Evolutionary conservation across 2,113 vertebrate genomes (phyloP), one percentile per base, ranked within the genome.

Genomic region (Protobothrops flavoviridis): DNA sequence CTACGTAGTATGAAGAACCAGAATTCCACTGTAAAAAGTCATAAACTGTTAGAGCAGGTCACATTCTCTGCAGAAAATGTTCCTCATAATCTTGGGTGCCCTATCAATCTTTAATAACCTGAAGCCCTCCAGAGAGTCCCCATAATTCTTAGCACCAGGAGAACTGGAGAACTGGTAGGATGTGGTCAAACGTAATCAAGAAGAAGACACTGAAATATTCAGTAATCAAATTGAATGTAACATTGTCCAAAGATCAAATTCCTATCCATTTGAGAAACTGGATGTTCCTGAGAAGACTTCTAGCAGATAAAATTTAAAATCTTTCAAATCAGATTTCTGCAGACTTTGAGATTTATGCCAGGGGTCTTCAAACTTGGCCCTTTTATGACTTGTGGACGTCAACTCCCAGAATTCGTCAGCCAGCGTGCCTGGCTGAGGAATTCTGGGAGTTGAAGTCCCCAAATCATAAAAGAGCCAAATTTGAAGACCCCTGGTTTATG

Each of bases 1-100:
- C 96, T 56, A 97, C 96, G 90, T 94, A 97, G 94, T 93, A 61
- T 1, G 93, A 5, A 90, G 95, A 92, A 90, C 97, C 96, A 90
- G 0, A 0, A 0, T 96, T 85, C 97, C 96, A 97, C 97, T 98
- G 96, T 92, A 6, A 29, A 23, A 55, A 53, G 93, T 91, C 5
- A 39, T 24, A 52, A 53, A 93, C 50, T 95, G 5, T 85, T 88
- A 90, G 50, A 52, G 7, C 92, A 21, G 12, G 93, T 90, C 94
- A 59, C 53, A 15, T 88, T 2, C 4, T 59, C 53, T 21, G 4
- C 1, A 59, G 81, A 12, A 88, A 4, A 10, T 29, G 26, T 21
- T 17, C 33, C 20, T 43, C 64, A 74, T 74, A 17, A 74, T 74
- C 3, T 74, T 74, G 4, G 69, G 69, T 74, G n/a, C 13, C 29